A percentile compares a stretch with the other conserved stretches of the same genome.
These are phyloP conservation scores for Campoletis raptor DNA, from an alignment of 2,888 invertebrate genomes.

Conservation along the genomic window DNA sequence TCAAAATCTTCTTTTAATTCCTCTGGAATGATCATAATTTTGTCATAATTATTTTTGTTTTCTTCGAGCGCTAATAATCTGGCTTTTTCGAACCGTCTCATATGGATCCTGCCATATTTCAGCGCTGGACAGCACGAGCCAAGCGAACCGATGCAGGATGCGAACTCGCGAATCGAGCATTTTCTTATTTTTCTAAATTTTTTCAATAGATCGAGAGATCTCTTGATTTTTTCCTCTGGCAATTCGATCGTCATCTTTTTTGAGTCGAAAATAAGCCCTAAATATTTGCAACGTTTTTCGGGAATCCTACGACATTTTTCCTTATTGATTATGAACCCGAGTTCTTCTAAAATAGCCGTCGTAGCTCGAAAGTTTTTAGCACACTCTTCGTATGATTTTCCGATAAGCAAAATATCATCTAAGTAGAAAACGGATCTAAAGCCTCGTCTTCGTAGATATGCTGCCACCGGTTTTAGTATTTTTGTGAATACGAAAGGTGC, in stretches of 20 bases:
- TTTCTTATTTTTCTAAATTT: slow-evolving; percentile 28
- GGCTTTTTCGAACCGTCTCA: slow-evolving; percentile 43
- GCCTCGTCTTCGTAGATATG: slow-evolving; percentile 37
- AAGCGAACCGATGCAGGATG: slow-evolving; percentile 27
- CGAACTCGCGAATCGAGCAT: slow-evolving; percentile 31
- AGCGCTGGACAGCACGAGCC: slow-evolving; percentile 37
- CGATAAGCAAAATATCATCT: slow-evolving; percentile 55
- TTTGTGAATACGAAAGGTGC: slow-evolving; percentile 59
- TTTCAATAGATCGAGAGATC: not conserved
- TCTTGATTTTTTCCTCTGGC: slow-evolving; percentile 24
- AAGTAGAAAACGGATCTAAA: slow-evolving; percentile 55
- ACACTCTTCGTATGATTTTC: slow-evolving; percentile 25
- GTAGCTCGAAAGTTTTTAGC: slow-evolving; percentile 26
- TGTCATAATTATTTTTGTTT: slow-evolving; percentile 42
- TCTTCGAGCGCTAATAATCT: slow-evolving; percentile 25
- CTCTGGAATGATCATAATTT: slow-evolving; percentile 10
- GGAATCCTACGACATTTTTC: slow-evolving; percentile 43
- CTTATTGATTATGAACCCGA: slow-evolving; percentile 55
- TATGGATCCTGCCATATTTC: slow-evolving; percentile 34
- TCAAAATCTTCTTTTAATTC: no score
- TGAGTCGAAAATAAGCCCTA: slow-evolving; percentile 44
- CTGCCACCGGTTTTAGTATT: slow-evolving; percentile 45
- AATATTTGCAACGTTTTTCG: not conserved
- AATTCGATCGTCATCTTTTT: slow-evolving; percentile 45
- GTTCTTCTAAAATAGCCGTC: slow-evolving; percentile 15